Base-by-base conservation (phyloP, 1,140 invertebrate genomes). In the Steinernema feltiae region DNA sequence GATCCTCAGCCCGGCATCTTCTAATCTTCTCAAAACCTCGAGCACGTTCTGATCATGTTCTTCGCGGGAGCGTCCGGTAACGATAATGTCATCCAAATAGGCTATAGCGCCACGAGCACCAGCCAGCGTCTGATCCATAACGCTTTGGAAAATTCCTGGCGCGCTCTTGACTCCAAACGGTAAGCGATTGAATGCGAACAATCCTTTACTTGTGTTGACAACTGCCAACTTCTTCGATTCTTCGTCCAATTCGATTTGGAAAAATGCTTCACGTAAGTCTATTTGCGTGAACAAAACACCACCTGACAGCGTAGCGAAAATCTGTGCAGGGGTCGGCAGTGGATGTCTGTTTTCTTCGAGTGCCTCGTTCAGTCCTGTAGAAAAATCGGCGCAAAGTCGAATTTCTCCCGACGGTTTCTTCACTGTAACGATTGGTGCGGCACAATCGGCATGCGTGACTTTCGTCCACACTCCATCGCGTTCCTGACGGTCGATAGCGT, bases 371-470 rank as follows among this genome's bases (percentile, higher is more conserved):
- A 86, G 48, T 12, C 81, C 81, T 0, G 81, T 82, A 17, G 70
- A 74, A 48, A 86, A 84, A 78, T 86, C 82, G 74, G 76, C 78
- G 75, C 86, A 88, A 0, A 88, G 46, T 27, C 87, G 72, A 1
- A 87, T 82, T 72, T 81, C 78, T 0, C n/a, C 87, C 70, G 83
- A 72, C 12, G 82, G 69, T 79, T 88, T 89, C 63, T 82, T 82
- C 1, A 87, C 81, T 0, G 85, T 78, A 0, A 88, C 83, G 27
- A 88, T 72, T 7, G 88, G 87, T n/a, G 87, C 84, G 17, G 86
- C 87, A 87, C 87, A 89, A 86, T 85, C 85, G 74, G 80, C 46
- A 79, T 79, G 41, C 30, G 80, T 70, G n/a, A 88, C 78, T 27
- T 72, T 75, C 71, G 76, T 71, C 27, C 87, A 79, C 2, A 81